Evolutionary conservation across 2,888 invertebrate genomes (phyloP).

Genomic region (Drosophila sordidapex): DNA sequence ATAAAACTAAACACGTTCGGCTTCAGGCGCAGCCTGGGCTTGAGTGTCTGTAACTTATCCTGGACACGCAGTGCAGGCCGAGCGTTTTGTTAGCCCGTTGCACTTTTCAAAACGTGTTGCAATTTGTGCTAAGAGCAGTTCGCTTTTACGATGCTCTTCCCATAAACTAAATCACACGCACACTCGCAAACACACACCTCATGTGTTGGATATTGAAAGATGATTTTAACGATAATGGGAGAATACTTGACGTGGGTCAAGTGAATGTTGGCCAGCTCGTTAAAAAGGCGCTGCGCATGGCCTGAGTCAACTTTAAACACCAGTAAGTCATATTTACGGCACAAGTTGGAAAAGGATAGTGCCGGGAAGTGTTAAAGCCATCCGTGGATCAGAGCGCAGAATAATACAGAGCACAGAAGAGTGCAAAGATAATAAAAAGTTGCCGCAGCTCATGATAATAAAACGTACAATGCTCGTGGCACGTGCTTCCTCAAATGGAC

Average conservation of each 20-base stretch:
- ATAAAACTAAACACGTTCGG: slow-evolving; percentile 53
- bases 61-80: slow-evolving; percentile 49
- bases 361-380: slow-evolving; percentile 73
- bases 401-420: slow-evolving; percentile 6
- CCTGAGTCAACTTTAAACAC: slow-evolving; percentile 67
- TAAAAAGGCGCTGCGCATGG: slow-evolving; percentile 48
- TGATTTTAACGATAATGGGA: slow-evolving; percentile 77
- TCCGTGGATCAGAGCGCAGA: slow-evolving; percentile 12
- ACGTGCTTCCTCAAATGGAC: slow-evolving; percentile 75
- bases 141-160: slow-evolving; percentile 48
- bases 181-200: slow-evolving; percentile 2
- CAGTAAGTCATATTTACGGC: slow-evolving; percentile 79
- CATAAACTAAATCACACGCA: slow-evolving; percentile 18
- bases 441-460: slow-evolving; percentile 77
- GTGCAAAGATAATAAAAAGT: slow-evolving; percentile 74
- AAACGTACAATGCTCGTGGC: slow-evolving; percentile 72
- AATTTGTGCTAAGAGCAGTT: slow-evolving; percentile 68
- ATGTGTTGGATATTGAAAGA: slow-evolving; percentile 63
- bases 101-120: slow-evolving; percentile 71
- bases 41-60: slow-evolving; percentile 48
- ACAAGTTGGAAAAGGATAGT: slow-evolving; percentile 40
- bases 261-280: slow-evolving; percentile 61
- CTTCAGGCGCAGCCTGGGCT: slow-evolving; percentile 9
- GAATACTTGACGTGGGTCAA: slow-evolving; percentile 68
- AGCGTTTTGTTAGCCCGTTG: slow-evolving; percentile 59